These are phyloP conservation scores for Atherinomorus stipes DNA, from an alignment of 2,113 vertebrate species.

Conservation along the genomic window DNA sequence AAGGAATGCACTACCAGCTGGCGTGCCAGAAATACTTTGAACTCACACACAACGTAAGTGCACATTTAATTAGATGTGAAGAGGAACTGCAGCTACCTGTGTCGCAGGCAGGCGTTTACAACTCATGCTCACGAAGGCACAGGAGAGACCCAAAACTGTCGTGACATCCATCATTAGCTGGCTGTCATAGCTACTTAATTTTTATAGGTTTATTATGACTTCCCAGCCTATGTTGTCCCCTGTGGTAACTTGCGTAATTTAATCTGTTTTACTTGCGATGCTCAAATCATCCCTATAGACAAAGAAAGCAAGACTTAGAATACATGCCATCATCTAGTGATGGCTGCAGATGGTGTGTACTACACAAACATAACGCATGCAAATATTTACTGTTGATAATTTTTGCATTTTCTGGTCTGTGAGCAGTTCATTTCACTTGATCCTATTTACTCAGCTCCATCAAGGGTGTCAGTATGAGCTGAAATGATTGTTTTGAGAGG, in stretches of 20 bases:
- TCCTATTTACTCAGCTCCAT: not conserved
- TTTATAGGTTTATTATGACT: slow-evolving; percentile 72
- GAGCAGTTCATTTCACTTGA: not conserved
- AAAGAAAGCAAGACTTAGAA: slow-evolving; percentile 3
- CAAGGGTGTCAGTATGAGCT: not conserved
- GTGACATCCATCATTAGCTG: slow-evolving; percentile 69
- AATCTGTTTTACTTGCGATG: slow-evolving; percentile 59
- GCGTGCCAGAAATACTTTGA: slow-evolving; percentile 99
- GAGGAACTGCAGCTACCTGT: slow-evolving; percentile 45
- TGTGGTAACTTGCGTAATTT: slow-evolving; percentile 64
- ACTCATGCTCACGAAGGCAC: slow-evolving; percentile 45
- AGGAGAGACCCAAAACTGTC: slow-evolving; percentile 49
- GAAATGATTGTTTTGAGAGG: not conserved
- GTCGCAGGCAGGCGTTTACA: slow-evolving; percentile 48
- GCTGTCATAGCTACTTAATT: slow-evolving; percentile 71
- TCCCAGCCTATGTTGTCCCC: slow-evolving; percentile 62
- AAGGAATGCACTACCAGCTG: slow-evolving; percentile 97
- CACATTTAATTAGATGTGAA: slow-evolving; percentile 54
- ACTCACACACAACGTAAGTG: slow-evolving; percentile 93
- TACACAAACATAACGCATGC: not conserved
- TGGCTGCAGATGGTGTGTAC: slow-evolving; percentile 4
- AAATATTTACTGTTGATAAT: not conserved
- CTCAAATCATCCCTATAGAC: slow-evolving; percentile 31
- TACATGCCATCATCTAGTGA: not conserved
- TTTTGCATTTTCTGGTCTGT: not conserved